A percentile compares a stretch with the other conserved stretches of the same genome.
These are phyloP conservation scores for Stenodema calcarata DNA, from an alignment of 2,888 invertebrate species.

Conservation along the genomic window DNA sequence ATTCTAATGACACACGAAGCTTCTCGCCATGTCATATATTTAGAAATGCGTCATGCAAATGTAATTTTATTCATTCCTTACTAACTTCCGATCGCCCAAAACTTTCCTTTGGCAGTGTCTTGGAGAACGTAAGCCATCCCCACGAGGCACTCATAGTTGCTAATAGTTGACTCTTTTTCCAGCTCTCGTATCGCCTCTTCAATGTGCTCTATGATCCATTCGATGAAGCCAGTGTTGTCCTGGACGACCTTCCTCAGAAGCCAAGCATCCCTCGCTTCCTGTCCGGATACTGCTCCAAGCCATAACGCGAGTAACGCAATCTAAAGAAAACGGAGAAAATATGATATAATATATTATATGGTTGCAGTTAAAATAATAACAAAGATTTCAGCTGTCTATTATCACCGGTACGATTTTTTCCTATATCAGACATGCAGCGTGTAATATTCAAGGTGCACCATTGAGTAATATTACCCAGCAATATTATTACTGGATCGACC, in stretches of 20 bases:
- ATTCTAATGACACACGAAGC: too few species aligned
- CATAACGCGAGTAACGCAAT: not conserved
- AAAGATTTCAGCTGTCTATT: too few species aligned
- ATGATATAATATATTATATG: too few species aligned
- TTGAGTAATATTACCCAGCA: too few species aligned
- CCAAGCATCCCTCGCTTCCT: not conserved
- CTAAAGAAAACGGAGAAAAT: not conserved
- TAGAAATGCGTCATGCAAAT: too few species aligned
- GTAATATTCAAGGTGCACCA: too few species aligned
- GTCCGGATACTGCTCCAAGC: not conserved
- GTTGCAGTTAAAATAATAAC: too few species aligned
- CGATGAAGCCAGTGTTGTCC: constrained; percentile 26
- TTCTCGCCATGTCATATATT: too few species aligned
- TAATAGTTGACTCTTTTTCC: constrained; percentile 6
- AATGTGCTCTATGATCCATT: constrained; percentile 18
- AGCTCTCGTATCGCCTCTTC: constrained; percentile 11
- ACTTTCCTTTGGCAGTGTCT: not conserved
- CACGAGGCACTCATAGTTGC: constrained; percentile 36
- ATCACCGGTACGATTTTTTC: too few species aligned
- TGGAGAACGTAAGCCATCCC: constrained; percentile 24
- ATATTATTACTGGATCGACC: too few species aligned
- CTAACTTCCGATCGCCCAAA: constrained; percentile 40
- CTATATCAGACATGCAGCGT: too few species aligned
- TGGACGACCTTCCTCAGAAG: not conserved
- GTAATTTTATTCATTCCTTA: not conserved